Conservation (phyloP, 2,888 invertebrate species). For the Pemphredon lugubris region DNA sequence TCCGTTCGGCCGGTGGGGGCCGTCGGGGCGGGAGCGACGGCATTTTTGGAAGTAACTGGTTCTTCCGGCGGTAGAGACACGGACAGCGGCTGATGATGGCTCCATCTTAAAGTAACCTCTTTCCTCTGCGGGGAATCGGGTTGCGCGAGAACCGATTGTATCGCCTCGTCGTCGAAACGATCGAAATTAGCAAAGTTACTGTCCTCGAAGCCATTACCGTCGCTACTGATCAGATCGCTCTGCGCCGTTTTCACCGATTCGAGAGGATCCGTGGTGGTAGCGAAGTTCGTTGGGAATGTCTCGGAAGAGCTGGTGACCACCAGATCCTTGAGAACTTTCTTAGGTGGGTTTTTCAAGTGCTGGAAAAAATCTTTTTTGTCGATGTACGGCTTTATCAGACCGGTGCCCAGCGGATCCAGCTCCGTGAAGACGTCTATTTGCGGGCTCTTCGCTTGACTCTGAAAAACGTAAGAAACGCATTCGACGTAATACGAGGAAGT, state of each 20-base stretch:
- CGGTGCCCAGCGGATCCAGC: conserved; percentile 95
- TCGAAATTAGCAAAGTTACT: conserved; percentile 80
- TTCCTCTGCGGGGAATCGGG: conserved; percentile 77
- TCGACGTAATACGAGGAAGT: not conserved
- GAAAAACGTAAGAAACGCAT: conserved; percentile 22
- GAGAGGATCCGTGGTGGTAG: conserved; percentile 67
- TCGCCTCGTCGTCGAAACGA: conserved; percentile 71
- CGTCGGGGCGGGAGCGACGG: not conserved
- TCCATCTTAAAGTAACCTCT: conserved; percentile 70
- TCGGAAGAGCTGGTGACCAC: conserved; percentile 80
- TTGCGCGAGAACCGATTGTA: conserved; percentile 82
- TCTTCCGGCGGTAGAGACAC: conserved; percentile 87
- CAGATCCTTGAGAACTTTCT: conserved; percentile 94
- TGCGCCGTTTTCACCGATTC: conserved; percentile 67
- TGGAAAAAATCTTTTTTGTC: conserved; percentile 98
- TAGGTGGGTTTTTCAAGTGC: conserved; percentile 96
- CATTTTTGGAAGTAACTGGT: conserved; percentile 78
- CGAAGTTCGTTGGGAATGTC: conserved; percentile 76
- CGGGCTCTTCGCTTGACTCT: conserved; percentile 71
- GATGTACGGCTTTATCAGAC: conserved; percentile 94
- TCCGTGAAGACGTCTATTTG: conserved; percentile 94
- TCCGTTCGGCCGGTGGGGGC: conserved; percentile 28
- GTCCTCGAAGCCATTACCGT: conserved; percentile 85
- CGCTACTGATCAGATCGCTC: conserved; percentile 80
- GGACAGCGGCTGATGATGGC: conserved; percentile 84